Conservation (phyloP, 2,797 vertebrate genomes). For the Phataginus tricuspis region DNA sequence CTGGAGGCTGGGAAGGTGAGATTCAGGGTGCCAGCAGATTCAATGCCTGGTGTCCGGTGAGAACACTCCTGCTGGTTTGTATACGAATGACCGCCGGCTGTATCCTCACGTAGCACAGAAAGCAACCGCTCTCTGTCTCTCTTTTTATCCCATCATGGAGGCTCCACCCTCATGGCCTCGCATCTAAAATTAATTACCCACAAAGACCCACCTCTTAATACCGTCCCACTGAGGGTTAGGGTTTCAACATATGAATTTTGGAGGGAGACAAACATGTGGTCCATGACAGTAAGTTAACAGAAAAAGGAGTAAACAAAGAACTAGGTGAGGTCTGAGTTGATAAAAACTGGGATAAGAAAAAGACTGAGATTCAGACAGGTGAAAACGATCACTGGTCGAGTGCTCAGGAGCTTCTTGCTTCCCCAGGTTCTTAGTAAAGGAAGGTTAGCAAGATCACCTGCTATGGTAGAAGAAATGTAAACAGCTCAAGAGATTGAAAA, state of each 20-base stretch:
- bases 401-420: neutral
- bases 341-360: neutral
- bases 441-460: neutral
- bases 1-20: neutral
- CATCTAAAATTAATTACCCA: neutral
- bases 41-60: neutral
- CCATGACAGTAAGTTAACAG: neutral
- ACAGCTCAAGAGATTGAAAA: neutral
- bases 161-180: neutral
- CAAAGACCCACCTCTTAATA: neutral
- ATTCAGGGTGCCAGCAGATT: neutral
- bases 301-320: neutral
- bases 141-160: neutral
- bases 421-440: neutral
- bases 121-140: accelerated
- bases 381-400: neutral
- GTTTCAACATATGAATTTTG: neutral
- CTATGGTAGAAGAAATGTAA: neutral
- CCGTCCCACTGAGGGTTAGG: neutral
- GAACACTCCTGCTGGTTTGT: neutral
- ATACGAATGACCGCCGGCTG: neutral
- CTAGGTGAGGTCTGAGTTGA: neutral
- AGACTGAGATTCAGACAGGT: neutral
- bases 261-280: neutral
- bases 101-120: neutral